Base-by-base conservation (phyloP, 1,140 invertebrate species). In the Leptopilina clavipes region DNA sequence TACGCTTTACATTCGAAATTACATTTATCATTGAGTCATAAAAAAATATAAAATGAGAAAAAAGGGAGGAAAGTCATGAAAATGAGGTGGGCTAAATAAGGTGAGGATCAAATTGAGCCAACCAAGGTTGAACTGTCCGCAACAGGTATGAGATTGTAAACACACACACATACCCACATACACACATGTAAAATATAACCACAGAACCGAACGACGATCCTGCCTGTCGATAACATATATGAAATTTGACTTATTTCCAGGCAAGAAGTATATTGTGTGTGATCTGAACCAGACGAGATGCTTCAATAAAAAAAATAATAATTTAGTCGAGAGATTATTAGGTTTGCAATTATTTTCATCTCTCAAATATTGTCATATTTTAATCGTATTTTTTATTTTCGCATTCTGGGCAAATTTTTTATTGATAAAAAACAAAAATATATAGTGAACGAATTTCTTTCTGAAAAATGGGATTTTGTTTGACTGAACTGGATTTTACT, bases 101-200 rank as follows among this genome's bases (percentile, higher is more conserved):
- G 12, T 40, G 11, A 12, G 48, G 52, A 18, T 59, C 25, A n/a
- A 22, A 65, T 65, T 65, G 22, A 65, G 59, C 25, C 59, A 65
- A n/a, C 59, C 22, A 22, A 65, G 22, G 43, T 17, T 72, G 70
- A 76, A 72, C 70, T 78, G 74, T 78, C 75, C n/a, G 70, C 77
- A 78, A 78, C 77, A 78, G 77, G 74, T 78, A 78, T 70, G 44
- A 37, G 45, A 78, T 73, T 78, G 71, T 70, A 40, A 22, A 65
- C 19, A 31, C n/a, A 37, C 25, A 65, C 74, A 43, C 40, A 19
- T n/a, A n/a, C n/a, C n/a, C 19, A 19, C 40, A 71, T 19, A 76
- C 17, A 40, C 12, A 76, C 65, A 76, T 72, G 22, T 22, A 70
- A 31, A 31, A 31, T 40, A 72, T 78, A 19, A 19, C n/a, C 77